Conservation (phyloP, 23 tunicate genomes). For the Ascidia mentula region DNA sequence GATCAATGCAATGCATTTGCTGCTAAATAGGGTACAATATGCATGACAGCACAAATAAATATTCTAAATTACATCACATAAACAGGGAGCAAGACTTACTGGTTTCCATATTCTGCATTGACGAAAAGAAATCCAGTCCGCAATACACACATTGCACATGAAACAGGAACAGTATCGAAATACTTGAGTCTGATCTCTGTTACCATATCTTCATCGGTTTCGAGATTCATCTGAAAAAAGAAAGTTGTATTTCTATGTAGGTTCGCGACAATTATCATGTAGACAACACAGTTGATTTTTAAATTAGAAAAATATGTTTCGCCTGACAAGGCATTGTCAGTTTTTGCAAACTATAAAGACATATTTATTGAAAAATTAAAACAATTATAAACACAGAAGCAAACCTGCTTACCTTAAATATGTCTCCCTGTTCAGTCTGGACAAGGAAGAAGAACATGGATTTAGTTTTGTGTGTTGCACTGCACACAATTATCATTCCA, state of each 20-base stretch:
- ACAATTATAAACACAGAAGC: too few relatives aligned
- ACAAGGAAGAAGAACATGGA: slow-evolving; percentile 91
- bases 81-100: too few relatives aligned
- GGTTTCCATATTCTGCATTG: slow-evolving; percentile 94
- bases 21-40: too few relatives aligned
- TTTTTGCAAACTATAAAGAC: neutral
- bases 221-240: slow-evolving; percentile 69
- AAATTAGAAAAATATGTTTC: too few relatives aligned
- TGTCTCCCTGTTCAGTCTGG: slow-evolving; percentile 98
- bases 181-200: slow-evolving; percentile 94
- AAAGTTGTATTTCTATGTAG: neutral
- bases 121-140: slow-evolving; percentile 97
- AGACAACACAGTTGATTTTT: neutral
- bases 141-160: slow-evolving; percentile 91
- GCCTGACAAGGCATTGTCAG: too few relatives aligned
- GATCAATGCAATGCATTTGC: too few relatives aligned
- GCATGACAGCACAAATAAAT: too few relatives aligned
- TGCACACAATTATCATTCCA: slow-evolving; percentile 81
- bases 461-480: slow-evolving; percentile 97
- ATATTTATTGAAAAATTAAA: too few relatives aligned
- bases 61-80: too few relatives aligned
- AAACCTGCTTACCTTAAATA: slow-evolving; percentile 92
- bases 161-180: slow-evolving; percentile 97
- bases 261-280: neutral
- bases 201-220: slow-evolving; percentile 98